A percentile compares a stretch with the other conserved stretches of the same genome.
phyloP scores from a whole-genome alignment of 30 jellyfish, hydroid and myxozoan species.

The Phacellophora camtschatica region DNA sequence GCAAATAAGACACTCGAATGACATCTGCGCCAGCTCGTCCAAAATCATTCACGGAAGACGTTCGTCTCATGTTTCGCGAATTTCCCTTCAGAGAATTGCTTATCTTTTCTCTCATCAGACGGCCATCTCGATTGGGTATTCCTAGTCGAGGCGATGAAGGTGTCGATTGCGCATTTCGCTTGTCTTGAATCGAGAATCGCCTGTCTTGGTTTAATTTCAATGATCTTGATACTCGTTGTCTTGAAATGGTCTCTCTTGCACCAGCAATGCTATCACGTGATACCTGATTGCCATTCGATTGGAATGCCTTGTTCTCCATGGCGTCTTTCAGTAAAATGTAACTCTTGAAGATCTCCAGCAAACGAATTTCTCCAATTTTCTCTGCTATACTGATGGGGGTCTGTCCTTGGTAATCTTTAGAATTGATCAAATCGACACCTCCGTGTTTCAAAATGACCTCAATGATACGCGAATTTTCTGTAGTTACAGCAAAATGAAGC shows the following conservation, averaged over 20 bases:
- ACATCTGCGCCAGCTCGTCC: not conserved
- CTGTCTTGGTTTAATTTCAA: not conserved
- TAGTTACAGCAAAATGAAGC: conserved; percentile 19
- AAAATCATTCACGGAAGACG: not conserved
- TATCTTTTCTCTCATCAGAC: not conserved
- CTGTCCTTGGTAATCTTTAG: not conserved
- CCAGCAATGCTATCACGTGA: too few relatives aligned
- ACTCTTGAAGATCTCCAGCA: not conserved
- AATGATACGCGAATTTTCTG: conserved; percentile 2
- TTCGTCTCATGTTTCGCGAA: not conserved
- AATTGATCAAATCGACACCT: not conserved
- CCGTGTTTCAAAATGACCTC: not conserved
- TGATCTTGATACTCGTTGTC: not conserved
- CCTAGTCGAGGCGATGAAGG: not conserved
- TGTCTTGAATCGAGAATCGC: not conserved
- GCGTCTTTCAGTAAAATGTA: not conserved
- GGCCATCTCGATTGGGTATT: not conserved
- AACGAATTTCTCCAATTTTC: not conserved
- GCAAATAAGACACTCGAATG: not conserved
- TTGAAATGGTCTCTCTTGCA: not conserved
- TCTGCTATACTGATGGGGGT: conserved; percentile 10
- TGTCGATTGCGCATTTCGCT: not conserved
- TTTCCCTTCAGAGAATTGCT: not conserved
- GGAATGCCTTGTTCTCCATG: not conserved
- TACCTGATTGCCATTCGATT: not conserved